These are phyloP conservation scores for Trichonephila clavata DNA, from an alignment of 1,140 invertebrate genomes.

Conservation along the genomic window DNA sequence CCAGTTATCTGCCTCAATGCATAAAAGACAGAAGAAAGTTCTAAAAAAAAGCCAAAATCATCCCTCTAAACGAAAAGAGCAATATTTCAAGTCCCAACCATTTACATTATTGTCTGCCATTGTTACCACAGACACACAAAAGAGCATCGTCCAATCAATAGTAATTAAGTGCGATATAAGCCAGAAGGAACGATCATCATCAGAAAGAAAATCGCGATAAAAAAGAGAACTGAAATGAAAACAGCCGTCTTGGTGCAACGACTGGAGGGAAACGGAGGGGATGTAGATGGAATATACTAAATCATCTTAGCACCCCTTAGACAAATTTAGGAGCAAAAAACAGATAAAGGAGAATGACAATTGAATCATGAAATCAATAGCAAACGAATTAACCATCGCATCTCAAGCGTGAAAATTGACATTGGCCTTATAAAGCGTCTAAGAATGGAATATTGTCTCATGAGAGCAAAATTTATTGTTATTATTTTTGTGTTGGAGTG, in stretches of 20 bases:
- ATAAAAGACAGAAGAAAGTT: too few species aligned
- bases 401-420: slow-evolving; percentile 56
- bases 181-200: slow-evolving; percentile 50
- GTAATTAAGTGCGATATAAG: slow-evolving; percentile 66
- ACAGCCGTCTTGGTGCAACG: background rate
- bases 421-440: slow-evolving; percentile 48
- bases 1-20: too few species aligned
- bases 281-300: slow-evolving; percentile 1
- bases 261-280: background rate
- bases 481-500: background rate
- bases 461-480: background rate
- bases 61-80: background rate
- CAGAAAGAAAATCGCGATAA: background rate
- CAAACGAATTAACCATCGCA: slow-evolving; percentile 40
- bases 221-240: slow-evolving; percentile 45
- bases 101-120: slow-evolving; percentile 40
- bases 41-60: too few species aligned
- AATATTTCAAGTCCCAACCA: slow-evolving; percentile 27
- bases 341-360: slow-evolving; percentile 47
- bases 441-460: slow-evolving; percentile 54
- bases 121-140: slow-evolving; percentile 43
- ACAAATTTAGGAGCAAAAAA: slow-evolving; percentile 65
- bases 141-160: slow-evolving; percentile 56
- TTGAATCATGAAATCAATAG: slow-evolving; percentile 55
- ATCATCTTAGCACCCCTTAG: slow-evolving; percentile 51